Evolutionary conservation across 2,797 vertebrate genomes (phyloP).

Genomic region (Eulemur mongoz): DNA sequence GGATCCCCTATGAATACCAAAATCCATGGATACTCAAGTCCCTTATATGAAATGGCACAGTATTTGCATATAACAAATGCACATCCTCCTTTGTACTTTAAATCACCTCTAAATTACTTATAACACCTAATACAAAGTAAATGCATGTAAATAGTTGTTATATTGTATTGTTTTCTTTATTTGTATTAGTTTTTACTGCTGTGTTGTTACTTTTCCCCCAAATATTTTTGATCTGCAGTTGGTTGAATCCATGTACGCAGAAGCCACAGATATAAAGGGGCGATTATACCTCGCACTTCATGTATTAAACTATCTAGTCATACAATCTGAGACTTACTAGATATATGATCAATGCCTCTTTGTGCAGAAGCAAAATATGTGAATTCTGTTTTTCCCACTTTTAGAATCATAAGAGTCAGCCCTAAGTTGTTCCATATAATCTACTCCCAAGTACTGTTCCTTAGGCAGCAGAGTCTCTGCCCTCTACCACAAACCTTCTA

Average conservation of each 20-base stretch:
- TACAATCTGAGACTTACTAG: not conserved
- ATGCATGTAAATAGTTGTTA: not conserved
- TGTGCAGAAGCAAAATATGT: conserved; percentile 20
- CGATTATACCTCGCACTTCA: not conserved
- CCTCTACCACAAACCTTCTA: not conserved
- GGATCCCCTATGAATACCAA: not conserved
- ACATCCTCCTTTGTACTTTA: not conserved
- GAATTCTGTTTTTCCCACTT: not conserved
- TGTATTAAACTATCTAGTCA: not conserved
- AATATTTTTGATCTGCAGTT: not conserved
- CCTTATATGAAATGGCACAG: not conserved
- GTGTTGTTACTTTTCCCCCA: not conserved
- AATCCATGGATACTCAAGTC: not conserved
- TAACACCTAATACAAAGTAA: not conserved
- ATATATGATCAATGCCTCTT: not conserved
- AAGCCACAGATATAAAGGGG: not conserved
- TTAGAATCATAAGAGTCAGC: not conserved
- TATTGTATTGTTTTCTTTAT: not conserved
- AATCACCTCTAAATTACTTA: not conserved
- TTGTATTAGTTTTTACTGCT: not conserved
- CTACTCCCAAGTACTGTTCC: not conserved
- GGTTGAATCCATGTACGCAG: not conserved
- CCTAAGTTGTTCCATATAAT: not conserved
- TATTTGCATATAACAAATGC: not conserved
- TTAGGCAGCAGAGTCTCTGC: not conserved